Evolutionary conservation across 2,888 invertebrate genomes (phyloP).

Genomic region (Pharmacophagus antenor): DNA sequence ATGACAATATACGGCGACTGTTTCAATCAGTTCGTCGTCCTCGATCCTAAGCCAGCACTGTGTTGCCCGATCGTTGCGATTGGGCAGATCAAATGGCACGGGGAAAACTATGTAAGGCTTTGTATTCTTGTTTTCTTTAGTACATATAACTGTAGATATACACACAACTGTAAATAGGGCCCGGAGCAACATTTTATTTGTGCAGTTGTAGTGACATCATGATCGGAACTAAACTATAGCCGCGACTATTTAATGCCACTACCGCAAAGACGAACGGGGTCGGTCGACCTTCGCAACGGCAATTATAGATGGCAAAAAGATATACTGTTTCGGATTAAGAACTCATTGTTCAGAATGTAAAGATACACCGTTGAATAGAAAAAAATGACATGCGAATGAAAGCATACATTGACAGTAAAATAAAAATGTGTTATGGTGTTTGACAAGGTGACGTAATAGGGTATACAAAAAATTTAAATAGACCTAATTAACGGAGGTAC

Average conservation of each 20-base stretch:
- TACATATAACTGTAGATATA: slow-evolving; percentile 40
- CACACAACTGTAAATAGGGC: slow-evolving; percentile 42
- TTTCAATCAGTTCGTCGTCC: slow-evolving; percentile 64
- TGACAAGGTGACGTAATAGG: no score
- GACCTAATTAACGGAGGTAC: no score
- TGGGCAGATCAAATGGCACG: slow-evolving; percentile 64
- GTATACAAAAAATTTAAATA: no score
- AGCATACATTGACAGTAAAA: neutral
- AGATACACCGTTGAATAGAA: neutral
- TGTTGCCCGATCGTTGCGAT: slow-evolving; percentile 65
- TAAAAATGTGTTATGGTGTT: neutral
- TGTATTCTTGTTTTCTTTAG: slow-evolving; percentile 41
- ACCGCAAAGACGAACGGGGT: slow-evolving; percentile 55
- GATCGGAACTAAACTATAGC: slow-evolving; percentile 64
- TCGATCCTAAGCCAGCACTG: slow-evolving; percentile 73
- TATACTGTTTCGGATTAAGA: slow-evolving; percentile 46
- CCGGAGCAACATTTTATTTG: slow-evolving; percentile 72
- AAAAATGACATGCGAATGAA: neutral
- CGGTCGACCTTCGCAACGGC: slow-evolving; percentile 56
- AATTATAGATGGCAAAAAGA: slow-evolving; percentile 56
- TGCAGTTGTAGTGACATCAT: slow-evolving; percentile 61
- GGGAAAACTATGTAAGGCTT: slow-evolving; percentile 54
- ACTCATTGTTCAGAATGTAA: slow-evolving; percentile 49
- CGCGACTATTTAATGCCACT: slow-evolving; percentile 52
- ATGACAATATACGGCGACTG: slow-evolving; percentile 56